Percentiles rank a stretch among this genome's conserved stretches.
Evolutionary conservation across 2,888 invertebrate genomes (phyloP).

Genomic region (Cyclophora albipunctata): DNA sequence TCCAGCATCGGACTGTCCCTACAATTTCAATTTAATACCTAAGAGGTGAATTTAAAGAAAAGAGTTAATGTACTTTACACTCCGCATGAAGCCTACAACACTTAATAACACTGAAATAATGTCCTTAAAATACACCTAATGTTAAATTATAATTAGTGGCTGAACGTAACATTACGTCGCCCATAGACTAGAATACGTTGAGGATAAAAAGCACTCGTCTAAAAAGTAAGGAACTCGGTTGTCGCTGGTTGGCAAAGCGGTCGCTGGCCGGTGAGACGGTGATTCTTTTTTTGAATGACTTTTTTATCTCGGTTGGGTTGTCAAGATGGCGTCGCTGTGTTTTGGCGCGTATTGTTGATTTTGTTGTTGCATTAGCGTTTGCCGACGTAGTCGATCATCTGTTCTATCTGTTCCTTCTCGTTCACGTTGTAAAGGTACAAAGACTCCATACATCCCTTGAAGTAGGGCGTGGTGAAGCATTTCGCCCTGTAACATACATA

Average conservation of each 20-base stretch:
- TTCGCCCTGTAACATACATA: conserved; percentile 77
- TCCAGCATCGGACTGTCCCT: conserved; percentile 56
- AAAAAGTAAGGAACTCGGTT: conserved; percentile 49
- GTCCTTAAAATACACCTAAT: conserved; percentile 58
- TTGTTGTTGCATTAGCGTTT: conserved; percentile 56
- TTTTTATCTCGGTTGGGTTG: conserved; percentile 37
- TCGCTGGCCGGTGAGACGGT: conserved; percentile 29
- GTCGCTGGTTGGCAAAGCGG: conserved; percentile 58
- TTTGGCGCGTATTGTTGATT: too few relatives aligned
- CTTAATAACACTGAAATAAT: conserved; percentile 57
- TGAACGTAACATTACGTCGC: conserved; percentile 62
- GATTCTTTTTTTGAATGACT: conserved; percentile 27
- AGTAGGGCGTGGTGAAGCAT: conserved; percentile 87
- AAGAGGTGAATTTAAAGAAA: conserved; percentile 54
- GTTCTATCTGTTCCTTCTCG: conserved; percentile 84
- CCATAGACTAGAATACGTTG: conserved; percentile 73
- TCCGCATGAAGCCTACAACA: conserved; percentile 60
- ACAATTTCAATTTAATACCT: conserved; percentile 35
- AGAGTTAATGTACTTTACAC: conserved; percentile 60
- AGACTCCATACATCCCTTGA: conserved; percentile 87
- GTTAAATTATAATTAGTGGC: conserved; percentile 68
- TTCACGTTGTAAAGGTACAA: conserved; percentile 79
- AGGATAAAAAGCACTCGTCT: conserved; percentile 72
- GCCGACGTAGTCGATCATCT: conserved; percentile 87
- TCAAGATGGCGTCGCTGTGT: conserved; percentile 29